Evolutionary conservation across 2,797 vertebrate species (phyloP).

Genomic region (Catharus ustulatus): DNA sequence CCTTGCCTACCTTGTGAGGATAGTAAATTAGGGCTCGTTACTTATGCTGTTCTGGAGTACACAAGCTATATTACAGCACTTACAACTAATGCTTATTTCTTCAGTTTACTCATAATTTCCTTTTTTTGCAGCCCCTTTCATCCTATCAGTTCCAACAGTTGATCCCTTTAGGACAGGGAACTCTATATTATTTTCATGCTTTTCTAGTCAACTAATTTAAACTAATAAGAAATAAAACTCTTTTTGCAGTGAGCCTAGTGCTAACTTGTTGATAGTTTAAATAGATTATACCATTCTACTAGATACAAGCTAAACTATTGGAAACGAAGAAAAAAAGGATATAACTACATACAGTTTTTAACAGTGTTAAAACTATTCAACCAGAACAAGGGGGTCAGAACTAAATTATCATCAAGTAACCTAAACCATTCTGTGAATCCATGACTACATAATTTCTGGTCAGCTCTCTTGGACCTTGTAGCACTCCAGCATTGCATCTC

Average conservation of each 20-base stretch:
- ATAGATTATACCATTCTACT: not conserved
- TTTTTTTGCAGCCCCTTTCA: not conserved
- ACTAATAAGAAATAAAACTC: not conserved
- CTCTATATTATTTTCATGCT: not conserved
- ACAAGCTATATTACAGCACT: not conserved
- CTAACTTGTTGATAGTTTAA: not conserved
- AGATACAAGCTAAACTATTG: not conserved
- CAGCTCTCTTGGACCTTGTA: not conserved
- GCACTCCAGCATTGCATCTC: rapidly evolving
- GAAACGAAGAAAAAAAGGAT: not conserved
- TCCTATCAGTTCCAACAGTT: not conserved
- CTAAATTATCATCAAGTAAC: not conserved
- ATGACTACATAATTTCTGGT: not conserved
- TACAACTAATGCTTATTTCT: not conserved
- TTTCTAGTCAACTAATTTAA: not conserved
- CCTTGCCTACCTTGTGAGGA: not conserved
- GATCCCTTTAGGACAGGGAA: not conserved
- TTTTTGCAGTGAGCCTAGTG: not conserved
- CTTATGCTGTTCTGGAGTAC: not conserved
- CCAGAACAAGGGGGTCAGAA: not conserved
- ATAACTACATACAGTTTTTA: not conserved
- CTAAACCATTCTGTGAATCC: not conserved
- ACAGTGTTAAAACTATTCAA: not conserved
- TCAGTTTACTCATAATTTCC: not conserved
- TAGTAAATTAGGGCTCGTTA: not conserved